These are phyloP conservation scores for Tigriopus japonicus DNA, from an alignment of 1,140 invertebrate genomes.

Conservation along the genomic window DNA sequence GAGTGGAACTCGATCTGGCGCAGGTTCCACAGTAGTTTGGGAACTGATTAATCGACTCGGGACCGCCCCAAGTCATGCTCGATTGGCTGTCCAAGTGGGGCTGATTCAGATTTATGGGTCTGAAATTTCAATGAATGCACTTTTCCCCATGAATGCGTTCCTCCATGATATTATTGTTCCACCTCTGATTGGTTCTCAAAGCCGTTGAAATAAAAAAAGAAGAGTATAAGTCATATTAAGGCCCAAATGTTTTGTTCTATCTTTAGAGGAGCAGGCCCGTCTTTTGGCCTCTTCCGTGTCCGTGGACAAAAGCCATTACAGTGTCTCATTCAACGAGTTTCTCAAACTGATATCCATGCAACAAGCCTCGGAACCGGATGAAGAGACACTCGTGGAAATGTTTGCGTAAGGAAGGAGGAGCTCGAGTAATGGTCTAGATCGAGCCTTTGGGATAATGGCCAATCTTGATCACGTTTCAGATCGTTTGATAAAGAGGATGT, in stretches of 20 bases:
- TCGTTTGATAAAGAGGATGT: conserved; percentile 1
- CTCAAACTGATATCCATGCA: conserved; percentile 6
- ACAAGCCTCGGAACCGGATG: conserved; percentile 7
- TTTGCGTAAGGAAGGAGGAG: conserved; percentile 3
- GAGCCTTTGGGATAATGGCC: background rate
- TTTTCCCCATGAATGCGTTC: no score
- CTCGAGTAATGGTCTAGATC: background rate
- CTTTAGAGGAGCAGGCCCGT: conserved; percentile 3
- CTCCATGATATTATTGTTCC: no score
- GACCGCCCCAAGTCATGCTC: no score
- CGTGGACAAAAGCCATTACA: conserved; percentile 8
- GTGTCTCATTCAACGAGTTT: conserved; percentile 12
- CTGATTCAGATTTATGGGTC: no score
- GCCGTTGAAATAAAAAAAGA: background rate
- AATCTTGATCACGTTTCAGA: background rate
- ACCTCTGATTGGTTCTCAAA: background rate
- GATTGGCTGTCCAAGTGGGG: no score
- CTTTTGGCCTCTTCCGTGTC: conserved; percentile 1
- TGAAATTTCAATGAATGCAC: no score
- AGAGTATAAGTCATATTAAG: background rate
- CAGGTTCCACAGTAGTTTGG: no score
- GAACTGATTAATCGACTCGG: no score
- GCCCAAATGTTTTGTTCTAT: background rate
- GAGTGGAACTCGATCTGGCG: no score
- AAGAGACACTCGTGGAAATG: conserved; percentile 8